Evolutionary conservation across 64 coral and sea anemone genomes (phyloP).

Genomic region (Dendronephthya gigantea): DNA sequence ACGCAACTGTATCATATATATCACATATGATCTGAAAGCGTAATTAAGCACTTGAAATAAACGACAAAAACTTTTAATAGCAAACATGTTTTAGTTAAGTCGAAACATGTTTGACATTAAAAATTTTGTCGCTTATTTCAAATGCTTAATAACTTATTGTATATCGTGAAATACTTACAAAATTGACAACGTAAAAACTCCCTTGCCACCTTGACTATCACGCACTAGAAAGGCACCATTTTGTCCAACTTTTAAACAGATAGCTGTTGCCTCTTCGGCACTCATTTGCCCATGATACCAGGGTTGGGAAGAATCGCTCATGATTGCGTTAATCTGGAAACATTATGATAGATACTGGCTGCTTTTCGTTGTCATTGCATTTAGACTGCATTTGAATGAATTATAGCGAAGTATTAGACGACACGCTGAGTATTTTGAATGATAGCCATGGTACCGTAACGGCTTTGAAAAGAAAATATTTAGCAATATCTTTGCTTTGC

Average conservation of each 20-base stretch:
- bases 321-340: background rate
- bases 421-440: background rate
- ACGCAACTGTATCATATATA: too few relatives aligned
- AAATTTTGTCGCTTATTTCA: too few relatives aligned
- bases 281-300: conserved; percentile 4
- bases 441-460: background rate
- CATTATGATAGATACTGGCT: background rate
- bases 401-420: background rate
- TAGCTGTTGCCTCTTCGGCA: background rate
- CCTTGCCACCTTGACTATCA: background rate
- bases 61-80: too few relatives aligned
- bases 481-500: too few relatives aligned
- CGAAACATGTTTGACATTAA: too few relatives aligned
- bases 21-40: too few relatives aligned
- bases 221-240: conserved; percentile 5
- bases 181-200: background rate
- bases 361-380: background rate
- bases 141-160: too few relatives aligned
- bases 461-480: background rate
- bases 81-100: too few relatives aligned
- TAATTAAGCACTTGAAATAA: too few relatives aligned
- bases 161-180: background rate
- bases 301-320: background rate
- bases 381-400: background rate
- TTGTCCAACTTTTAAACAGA: background rate